phyloP scores from a whole-genome alignment of 2,113 vertebrate genomes.

The Campylorhamphus procurvoides region DNA sequence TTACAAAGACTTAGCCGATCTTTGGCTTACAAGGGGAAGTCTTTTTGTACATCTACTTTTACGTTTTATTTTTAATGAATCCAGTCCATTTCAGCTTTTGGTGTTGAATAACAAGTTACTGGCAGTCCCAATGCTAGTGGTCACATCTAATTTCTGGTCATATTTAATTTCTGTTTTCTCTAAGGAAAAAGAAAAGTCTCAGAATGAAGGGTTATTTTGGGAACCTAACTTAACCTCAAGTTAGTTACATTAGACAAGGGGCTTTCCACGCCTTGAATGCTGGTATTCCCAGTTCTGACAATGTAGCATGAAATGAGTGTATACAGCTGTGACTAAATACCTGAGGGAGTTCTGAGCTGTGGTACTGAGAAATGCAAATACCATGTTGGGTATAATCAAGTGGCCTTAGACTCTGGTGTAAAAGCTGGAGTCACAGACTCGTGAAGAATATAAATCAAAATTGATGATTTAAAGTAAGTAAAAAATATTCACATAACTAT shows the following conservation, averaged over 20 bases:
- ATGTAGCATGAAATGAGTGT: not conserved
- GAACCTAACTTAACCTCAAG: conserved; percentile 25
- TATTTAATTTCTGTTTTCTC: conserved; percentile 10
- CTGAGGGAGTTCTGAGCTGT: not conserved
- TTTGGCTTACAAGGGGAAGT: not conserved
- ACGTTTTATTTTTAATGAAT: not conserved
- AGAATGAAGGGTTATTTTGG: conserved; percentile 20
- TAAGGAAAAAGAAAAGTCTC: not conserved
- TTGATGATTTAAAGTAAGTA: not conserved
- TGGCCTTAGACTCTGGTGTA: not conserved
- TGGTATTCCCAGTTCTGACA: not conserved
- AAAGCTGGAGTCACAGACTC: not conserved
- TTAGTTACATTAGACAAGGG: conserved; percentile 12
- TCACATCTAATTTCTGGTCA: not conserved
- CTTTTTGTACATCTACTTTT: not conserved
- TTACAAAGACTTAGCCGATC: not conserved
- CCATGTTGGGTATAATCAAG: not conserved
- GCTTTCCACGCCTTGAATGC: not conserved
- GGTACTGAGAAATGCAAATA: not conserved
- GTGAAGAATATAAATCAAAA: not conserved
- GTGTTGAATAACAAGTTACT: not conserved
- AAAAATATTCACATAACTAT: not conserved
- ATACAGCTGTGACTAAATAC: conserved; percentile 33
- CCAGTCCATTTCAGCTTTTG: not conserved
- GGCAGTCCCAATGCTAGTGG: not conserved